phyloP scores from a whole-genome alignment of 2,888 invertebrate genomes.

The Dynastes grantii region DNA sequence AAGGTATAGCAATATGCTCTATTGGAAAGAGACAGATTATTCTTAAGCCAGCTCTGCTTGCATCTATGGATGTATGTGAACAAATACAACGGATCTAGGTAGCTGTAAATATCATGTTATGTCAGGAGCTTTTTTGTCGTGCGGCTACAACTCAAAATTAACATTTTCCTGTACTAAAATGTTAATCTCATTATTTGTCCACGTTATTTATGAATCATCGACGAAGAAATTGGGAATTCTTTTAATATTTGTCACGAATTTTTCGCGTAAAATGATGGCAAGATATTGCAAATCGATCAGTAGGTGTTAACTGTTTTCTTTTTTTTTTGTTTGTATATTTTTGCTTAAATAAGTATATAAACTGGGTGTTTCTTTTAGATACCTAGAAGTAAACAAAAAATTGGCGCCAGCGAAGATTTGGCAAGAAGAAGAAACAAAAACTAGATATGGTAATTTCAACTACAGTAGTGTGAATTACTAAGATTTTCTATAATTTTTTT shows the following conservation, averaged over 20 bases:
- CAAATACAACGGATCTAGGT: constrained; percentile 42
- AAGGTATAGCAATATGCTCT: too few relatives aligned
- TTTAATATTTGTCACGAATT: constrained; percentile 24
- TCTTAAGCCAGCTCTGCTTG: not conserved
- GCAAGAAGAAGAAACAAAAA: too few relatives aligned
- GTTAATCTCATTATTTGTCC: constrained; percentile 41
- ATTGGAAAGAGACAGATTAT: too few relatives aligned
- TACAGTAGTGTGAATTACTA: too few relatives aligned
- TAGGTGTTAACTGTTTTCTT: constrained; percentile 4
- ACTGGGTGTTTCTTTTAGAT: too few relatives aligned
- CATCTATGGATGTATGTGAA: constrained; percentile 12
- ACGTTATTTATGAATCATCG: constrained; percentile 40
- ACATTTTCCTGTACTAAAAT: constrained; percentile 36
- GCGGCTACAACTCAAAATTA: constrained; percentile 28
- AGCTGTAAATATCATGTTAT: constrained; percentile 45
- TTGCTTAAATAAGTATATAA: not conserved
- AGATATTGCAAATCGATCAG: too few relatives aligned
- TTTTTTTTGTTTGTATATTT: not conserved
- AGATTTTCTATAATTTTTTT: too few relatives aligned
- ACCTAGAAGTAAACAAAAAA: too few relatives aligned
- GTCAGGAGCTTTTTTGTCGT: constrained; percentile 21
- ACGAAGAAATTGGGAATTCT: constrained; percentile 22
- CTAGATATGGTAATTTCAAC: too few relatives aligned
- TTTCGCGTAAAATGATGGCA: not conserved
- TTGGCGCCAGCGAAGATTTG: too few relatives aligned